These are phyloP conservation scores for Cerastoderma edule DNA, from an alignment of 2,888 invertebrate genomes.

Conservation along the genomic window DNA sequence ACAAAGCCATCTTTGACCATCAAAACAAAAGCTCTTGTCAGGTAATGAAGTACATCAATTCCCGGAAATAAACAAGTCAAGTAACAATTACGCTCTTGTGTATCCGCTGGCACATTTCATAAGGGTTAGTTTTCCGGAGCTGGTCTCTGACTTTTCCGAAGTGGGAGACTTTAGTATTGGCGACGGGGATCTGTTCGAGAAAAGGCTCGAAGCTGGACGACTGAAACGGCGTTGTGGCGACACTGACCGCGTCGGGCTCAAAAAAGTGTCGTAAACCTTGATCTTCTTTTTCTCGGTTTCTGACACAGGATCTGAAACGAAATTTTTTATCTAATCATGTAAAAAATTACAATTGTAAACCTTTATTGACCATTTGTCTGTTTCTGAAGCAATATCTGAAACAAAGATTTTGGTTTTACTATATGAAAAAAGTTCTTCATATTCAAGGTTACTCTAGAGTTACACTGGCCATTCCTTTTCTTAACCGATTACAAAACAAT, in stretches of 20 bases:
- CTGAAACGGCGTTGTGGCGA: not conserved
- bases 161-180: constrained; percentile 11
- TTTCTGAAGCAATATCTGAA: too few relatives aligned
- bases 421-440: too few relatives aligned
- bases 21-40: too few relatives aligned
- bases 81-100: constrained; percentile 24
- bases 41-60: too few relatives aligned
- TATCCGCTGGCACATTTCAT: constrained; percentile 19
- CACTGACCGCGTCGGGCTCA: not conserved
- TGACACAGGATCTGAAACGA: not conserved
- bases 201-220: constrained; percentile 1
- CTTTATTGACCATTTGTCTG: too few relatives aligned
- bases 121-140: constrained; percentile 16
- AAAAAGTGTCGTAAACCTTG: not conserved
- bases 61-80: not conserved
- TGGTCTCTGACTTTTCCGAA: constrained; percentile 4
- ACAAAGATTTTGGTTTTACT: too few relatives aligned
- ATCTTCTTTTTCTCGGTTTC: constrained; percentile 3
- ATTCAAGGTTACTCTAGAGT: too few relatives aligned
- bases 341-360: too few relatives aligned
- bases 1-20: too few relatives aligned
- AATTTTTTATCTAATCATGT: too few relatives aligned
- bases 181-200: not conserved
- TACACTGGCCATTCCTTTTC: too few relatives aligned
- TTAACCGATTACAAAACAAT: too few relatives aligned